Conservation (phyloP, 2,888 invertebrate genomes). For the Drosophila rellima region DNA sequence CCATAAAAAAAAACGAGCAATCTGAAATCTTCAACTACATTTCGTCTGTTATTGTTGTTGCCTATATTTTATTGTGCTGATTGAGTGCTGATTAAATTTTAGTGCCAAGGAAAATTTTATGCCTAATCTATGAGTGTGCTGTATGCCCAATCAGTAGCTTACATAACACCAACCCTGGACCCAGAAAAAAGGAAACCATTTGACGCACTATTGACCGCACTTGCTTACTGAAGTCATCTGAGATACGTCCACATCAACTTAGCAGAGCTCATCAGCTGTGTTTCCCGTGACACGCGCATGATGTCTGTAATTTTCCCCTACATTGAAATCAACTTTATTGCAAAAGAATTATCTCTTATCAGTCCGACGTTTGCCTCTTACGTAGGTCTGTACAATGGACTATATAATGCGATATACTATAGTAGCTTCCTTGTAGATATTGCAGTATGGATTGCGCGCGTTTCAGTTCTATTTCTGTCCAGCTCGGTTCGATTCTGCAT, state of each 20-base stretch:
- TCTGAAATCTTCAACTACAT: slow-evolving; percentile 36
- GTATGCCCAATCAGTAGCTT: slow-evolving; percentile 44
- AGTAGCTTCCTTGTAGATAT: slow-evolving; percentile 2
- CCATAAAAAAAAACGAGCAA: slow-evolving; percentile 32
- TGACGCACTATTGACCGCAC: slow-evolving; percentile 9
- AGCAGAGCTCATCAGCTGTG: slow-evolving; percentile 15
- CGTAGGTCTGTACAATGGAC: background rate
- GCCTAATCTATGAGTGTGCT: slow-evolving; percentile 37
- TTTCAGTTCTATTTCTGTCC: slow-evolving; percentile 17
- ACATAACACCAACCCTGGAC: slow-evolving; percentile 24
- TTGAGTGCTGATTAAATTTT: slow-evolving; percentile 62
- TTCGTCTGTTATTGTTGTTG: slow-evolving; percentile 19
- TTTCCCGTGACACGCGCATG: slow-evolving; percentile 9
- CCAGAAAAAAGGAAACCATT: slow-evolving; percentile 10
- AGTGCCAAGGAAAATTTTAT: slow-evolving; percentile 55
- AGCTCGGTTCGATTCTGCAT: slow-evolving; percentile 14
- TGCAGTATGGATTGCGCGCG: slow-evolving; percentile 15
- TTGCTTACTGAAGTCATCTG: slow-evolving; percentile 16
- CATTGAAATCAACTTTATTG: slow-evolving; percentile 33
- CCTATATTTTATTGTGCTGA: slow-evolving; percentile 49
- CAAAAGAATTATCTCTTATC: slow-evolving; percentile 47
- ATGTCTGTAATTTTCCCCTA: slow-evolving; percentile 35
- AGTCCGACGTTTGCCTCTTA: slow-evolving; percentile 21
- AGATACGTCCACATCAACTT: slow-evolving; percentile 5
- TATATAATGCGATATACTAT: background rate